Base-by-base conservation (phyloP, 1,140 invertebrate genomes). In the Sarcophaga peregrina region DNA sequence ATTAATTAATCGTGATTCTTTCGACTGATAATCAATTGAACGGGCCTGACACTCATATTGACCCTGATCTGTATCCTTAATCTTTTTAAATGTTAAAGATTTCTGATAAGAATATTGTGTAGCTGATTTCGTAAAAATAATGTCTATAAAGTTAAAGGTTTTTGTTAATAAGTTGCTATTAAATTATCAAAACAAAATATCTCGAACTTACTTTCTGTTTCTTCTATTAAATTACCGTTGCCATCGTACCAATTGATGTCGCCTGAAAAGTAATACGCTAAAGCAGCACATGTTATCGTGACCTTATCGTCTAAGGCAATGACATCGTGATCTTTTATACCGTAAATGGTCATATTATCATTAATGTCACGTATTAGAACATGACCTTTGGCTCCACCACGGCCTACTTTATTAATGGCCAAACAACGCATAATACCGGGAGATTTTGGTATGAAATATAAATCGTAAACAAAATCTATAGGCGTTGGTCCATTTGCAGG, bases 281-380 rank as follows among this genome's bases (percentile, higher is more conserved):
- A 91, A 5, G 92, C 93, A 6, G 90, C 91, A 85, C 93, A 94
- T 8, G 88, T 91, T 3, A 94, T 80, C 45, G 85, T 88, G 5
- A 93, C 73, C 73, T 92, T 84, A 83, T 94, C 93, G 1, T 92
- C 92, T 46, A 86, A 88, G 2, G 92, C 91, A 11, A 93, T 88
- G 58, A 88, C 83, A 6, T 87, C 85, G n/a, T 86, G 73, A 46
- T 84, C 81, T 50, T 87, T 83, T 80, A 87, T 68, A 8, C 87
- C 86, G 47, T 84, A 85, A 47, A 87, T 86, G 13, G 85, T 86
- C 74, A 88, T 87, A 47, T 87, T 87, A 25, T 87, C 85, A 8
- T 86, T 82, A 68, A 90, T 86, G 48, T 87, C 86, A 4, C 86
- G 86, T 5, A 91, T 76, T 5, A 89, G 20, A 0, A 88, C 84